Percentiles rank a stretch among this genome's conserved stretches.
These are phyloP conservation scores for Nomada fabriciana DNA, from an alignment of 2,888 invertebrate genomes.

Conservation along the genomic window DNA sequence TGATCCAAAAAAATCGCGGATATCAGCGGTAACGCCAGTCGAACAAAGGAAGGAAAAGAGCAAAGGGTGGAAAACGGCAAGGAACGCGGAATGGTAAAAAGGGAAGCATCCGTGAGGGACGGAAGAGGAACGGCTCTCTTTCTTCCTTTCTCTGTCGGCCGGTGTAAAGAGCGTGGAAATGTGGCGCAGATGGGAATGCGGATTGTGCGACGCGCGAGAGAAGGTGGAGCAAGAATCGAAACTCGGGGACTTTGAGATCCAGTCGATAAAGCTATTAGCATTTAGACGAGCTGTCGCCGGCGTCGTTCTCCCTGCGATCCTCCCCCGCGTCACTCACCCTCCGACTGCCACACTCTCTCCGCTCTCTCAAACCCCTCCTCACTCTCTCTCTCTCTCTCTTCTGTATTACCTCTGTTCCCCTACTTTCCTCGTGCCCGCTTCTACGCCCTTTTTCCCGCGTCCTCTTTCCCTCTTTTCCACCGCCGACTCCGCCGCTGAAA, in stretches of 20 bases:
- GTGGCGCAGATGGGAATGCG: slow-evolving; percentile 60
- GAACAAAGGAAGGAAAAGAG: slow-evolving; percentile 59
- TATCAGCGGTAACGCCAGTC: slow-evolving; percentile 59
- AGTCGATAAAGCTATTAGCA: slow-evolving; percentile 84
- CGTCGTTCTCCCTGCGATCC: slow-evolving; percentile 47
- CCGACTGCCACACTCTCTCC: slow-evolving; percentile 45
- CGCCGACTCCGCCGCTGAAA: slow-evolving; percentile 77
- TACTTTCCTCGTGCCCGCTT: slow-evolving; percentile 54
- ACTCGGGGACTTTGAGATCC: slow-evolving; percentile 80
- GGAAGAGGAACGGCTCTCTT: not conserved
- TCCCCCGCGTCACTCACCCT: slow-evolving; percentile 13
- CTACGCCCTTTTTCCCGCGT: slow-evolving; percentile 59
- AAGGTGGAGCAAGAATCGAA: slow-evolving; percentile 77
- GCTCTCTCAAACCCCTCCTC: slow-evolving; percentile 23
- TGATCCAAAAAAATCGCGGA: slow-evolving; percentile 66
- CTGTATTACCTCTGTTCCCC: slow-evolving; percentile 33
- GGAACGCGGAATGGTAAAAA: not conserved
- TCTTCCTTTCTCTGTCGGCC: not conserved
- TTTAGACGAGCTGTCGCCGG: slow-evolving; percentile 84
- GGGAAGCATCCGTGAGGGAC: not conserved
- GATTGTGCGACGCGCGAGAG: slow-evolving; percentile 53
- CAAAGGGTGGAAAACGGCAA: slow-evolving; percentile 28
- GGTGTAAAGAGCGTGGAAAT: slow-evolving; percentile 52
- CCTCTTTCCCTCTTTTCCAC: slow-evolving; percentile 60
- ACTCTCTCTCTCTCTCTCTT: slow-evolving; percentile 32